Evolutionary conservation across 2,888 invertebrate genomes (phyloP), one percentile per base, ranked within the genome.

Genomic region (Anorthoa munda): DNA sequence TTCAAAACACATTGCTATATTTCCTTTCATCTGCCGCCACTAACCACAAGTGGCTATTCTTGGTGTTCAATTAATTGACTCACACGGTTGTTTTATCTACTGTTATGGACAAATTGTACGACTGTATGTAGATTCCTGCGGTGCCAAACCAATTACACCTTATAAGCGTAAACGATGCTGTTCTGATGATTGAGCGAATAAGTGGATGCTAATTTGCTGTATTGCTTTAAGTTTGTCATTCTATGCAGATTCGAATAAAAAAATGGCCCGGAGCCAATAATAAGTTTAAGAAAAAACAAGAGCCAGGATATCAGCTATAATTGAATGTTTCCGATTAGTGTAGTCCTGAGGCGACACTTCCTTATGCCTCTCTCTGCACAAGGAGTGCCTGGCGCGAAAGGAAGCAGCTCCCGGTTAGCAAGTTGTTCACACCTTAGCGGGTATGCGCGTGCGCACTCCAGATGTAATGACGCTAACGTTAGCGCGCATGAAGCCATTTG

Each of bases 401-500:
- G 80, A 69, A 66, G 48, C 55, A 69, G 56, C 64, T 56, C 55
- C n/a, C 26, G 45, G 46, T 66, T 66, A 63, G 79, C 63, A 60
- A 70, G 66, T 70, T 46, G 70, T 80, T 65, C 66, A 61, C 77
- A 63, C 73, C 66, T 61, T 66, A 75, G 64, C 66, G 71, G 71
- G 53, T 21, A 48, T 63, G 72, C 66, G 70, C 66, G 69, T 67
- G 77, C 75, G 70, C 70, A 65, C 66, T 48, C 60, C 79, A 51
- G 77, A 81, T 86, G 83, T 77, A 79, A 81, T 72, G 84, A 56
- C 58, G 72, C 79, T 56, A 63, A 75, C 69, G 69, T 65, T 65
- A 58, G 67, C 66, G 58, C 23, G 55, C 87, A 86, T 86, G 77
- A 86, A 87, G 86, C 76, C 84, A 87, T 83, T 87, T 81, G 67